These are phyloP conservation scores for Pecten maximus DNA, from an alignment of 2,888 invertebrate genomes.

Conservation along the genomic window DNA sequence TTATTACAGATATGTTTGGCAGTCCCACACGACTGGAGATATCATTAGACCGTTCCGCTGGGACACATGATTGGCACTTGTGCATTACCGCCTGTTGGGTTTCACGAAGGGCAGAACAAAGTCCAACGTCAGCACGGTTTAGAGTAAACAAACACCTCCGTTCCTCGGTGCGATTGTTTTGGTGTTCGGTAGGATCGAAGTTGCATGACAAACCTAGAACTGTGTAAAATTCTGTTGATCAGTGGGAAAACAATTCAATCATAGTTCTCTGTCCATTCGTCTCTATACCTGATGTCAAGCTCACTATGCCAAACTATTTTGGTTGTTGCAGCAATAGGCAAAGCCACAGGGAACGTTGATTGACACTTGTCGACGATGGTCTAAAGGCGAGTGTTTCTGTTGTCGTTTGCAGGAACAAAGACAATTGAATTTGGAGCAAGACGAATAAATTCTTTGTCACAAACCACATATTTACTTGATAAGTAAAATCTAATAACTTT, in stretches of 20 bases:
- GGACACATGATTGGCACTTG: conserved; percentile 4
- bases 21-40: background rate
- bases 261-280: background rate
- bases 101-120: background rate
- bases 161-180: background rate
- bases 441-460: conserved; percentile 10
- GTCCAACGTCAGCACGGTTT: background rate
- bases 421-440: background rate
- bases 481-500: background rate
- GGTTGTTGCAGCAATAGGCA: background rate
- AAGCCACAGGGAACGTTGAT: background rate
- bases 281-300: background rate
- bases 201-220: background rate
- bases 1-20: background rate
- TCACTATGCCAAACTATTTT: background rate
- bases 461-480: conserved; percentile 20
- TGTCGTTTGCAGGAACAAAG: conserved; percentile 20
- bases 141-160: background rate
- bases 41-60: background rate
- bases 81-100: conserved; percentile 5
- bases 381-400: background rate
- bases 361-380: background rate
- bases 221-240: background rate
- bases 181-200: background rate
- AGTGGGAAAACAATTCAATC: background rate